Evolutionary conservation across 2,888 invertebrate species (phyloP), one percentile per base, ranked within the genome.

Genomic region (Atethmia centrago): DNA sequence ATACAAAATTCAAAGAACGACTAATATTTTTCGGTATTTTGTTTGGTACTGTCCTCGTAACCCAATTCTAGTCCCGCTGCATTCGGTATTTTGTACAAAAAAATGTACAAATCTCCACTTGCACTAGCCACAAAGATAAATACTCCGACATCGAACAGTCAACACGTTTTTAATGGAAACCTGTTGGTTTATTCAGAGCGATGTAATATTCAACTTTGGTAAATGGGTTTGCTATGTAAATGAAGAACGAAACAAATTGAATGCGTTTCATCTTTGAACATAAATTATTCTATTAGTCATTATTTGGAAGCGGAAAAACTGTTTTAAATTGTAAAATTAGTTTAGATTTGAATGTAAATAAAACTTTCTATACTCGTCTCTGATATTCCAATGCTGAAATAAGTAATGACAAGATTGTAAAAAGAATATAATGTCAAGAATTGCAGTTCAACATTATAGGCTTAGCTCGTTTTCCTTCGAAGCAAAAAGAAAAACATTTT

Each of bases 91-190:
- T 69, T 64, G 51, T 61, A n/a, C 40, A 53, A 66, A 78, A 77
- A 69, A 51, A 31, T 2, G n/a, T 56, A 66, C 55, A 62, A 74
- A 79, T 75, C 61, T 73, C 69, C 36, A 40, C 45, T 65, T 36
- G 36, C 66, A 47, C 74, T 77, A 70, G 51, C 61, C 63, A 63
- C 69, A 51, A 61, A 77, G 36, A 76, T 80, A 80, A 72, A 72
- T 76, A 78, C 61, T 62, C 68, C 42, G 47, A 71, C 74, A 80
- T 82, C 74, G 78, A 83, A 85, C 75, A 81, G 84, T 85, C 82
- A 83, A 85, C 84, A 84, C 70, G 64, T 83, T 81, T 85, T 85
- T 78, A 84, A 85, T 86, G 79, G 82, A 85, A 76, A 80, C 84
- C 82, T 84, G 80, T 85, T 84, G 82, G 82, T 78, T 83, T 85